Percentiles rank a stretch among this genome's conserved stretches.
Conservation (phyloP, 2,888 invertebrate species). For the Hirtodrosophila histrioides region DNA sequence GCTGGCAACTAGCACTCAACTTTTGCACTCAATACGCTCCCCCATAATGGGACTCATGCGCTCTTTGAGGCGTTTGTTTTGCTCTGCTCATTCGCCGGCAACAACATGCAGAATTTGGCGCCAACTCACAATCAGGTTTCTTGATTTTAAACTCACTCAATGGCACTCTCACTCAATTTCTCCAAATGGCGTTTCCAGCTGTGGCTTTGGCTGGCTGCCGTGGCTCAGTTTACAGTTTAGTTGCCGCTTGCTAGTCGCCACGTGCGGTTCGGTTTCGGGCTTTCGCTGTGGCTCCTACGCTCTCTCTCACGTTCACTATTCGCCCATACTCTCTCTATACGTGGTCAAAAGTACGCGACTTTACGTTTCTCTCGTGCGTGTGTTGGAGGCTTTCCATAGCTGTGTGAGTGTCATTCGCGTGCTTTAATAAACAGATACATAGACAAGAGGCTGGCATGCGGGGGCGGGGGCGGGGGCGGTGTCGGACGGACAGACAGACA, state of each 20-base stretch:
- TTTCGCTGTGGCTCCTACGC: slow-evolving; percentile 21
- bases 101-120: slow-evolving; percentile 43
- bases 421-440: slow-evolving; percentile 41
- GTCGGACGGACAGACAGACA: slow-evolving; percentile 19
- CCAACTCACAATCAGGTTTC: slow-evolving; percentile 33
- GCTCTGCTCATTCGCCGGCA: slow-evolving; percentile 74
- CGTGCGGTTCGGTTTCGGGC: slow-evolving; percentile 69
- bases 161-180: slow-evolving; percentile 43
- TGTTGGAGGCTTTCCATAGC: neutral
- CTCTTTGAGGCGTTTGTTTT: slow-evolving; percentile 59
- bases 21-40: slow-evolving; percentile 11
- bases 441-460: slow-evolving; percentile 13
- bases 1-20: slow-evolving; percentile 30
- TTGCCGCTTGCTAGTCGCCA: slow-evolving; percentile 77
- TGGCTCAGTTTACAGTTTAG: slow-evolving; percentile 62
- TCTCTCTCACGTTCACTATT: slow-evolving; percentile 3
- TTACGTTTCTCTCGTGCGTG: slow-evolving; percentile 22
- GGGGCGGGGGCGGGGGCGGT: neutral
- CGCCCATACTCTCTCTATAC: slow-evolving; percentile 23
- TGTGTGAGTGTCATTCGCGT: slow-evolving; percentile 52
- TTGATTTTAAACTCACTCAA: slow-evolving; percentile 42
- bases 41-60: slow-evolving; percentile 5
- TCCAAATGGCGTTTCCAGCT: slow-evolving; percentile 33
- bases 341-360: slow-evolving; percentile 43
- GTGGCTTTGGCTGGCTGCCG: slow-evolving; percentile 36